Conservation (phyloP, 2,113 vertebrate genomes). For the Melanerpes aurifrons region DNA sequence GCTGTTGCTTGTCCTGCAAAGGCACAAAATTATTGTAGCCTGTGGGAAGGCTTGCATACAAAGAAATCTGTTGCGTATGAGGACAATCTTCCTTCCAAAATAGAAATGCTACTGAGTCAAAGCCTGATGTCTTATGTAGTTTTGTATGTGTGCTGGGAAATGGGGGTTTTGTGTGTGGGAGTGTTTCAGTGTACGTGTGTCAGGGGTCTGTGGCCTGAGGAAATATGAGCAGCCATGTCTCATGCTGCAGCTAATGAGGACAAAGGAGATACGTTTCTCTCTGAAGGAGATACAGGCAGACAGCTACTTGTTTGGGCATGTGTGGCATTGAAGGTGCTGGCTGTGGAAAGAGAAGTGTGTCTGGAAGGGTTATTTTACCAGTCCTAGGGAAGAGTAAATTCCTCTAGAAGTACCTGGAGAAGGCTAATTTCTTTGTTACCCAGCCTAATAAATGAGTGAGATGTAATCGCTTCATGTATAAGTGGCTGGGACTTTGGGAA, state of each 20-base stretch:
- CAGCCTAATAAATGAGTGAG: background rate
- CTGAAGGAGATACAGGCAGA: background rate
- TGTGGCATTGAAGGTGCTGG: background rate
- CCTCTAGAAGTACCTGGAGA: background rate
- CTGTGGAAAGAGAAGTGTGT: background rate
- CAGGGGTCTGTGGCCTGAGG: background rate
- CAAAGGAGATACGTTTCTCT: background rate
- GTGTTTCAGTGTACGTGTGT: background rate
- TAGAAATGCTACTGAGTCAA: background rate
- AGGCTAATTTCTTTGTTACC: background rate
- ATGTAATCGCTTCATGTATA: background rate
- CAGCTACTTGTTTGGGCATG: background rate
- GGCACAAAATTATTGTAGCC: background rate
- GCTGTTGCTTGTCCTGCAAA: background rate
- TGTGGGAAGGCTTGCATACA: background rate
- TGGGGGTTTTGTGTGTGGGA: rapidly evolving
- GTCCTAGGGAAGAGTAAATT: background rate
- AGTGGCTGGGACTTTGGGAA: background rate
- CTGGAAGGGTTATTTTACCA: background rate
- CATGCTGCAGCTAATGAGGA: background rate
- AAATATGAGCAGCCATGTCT: background rate
- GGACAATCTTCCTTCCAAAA: background rate
- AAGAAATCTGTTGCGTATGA: background rate
- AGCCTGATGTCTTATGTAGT: background rate
- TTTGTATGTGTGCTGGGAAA: background rate